These are phyloP conservation scores for Tarsius wallacei DNA, from an alignment of 2,797 vertebrate species.

Conservation along the genomic window DNA sequence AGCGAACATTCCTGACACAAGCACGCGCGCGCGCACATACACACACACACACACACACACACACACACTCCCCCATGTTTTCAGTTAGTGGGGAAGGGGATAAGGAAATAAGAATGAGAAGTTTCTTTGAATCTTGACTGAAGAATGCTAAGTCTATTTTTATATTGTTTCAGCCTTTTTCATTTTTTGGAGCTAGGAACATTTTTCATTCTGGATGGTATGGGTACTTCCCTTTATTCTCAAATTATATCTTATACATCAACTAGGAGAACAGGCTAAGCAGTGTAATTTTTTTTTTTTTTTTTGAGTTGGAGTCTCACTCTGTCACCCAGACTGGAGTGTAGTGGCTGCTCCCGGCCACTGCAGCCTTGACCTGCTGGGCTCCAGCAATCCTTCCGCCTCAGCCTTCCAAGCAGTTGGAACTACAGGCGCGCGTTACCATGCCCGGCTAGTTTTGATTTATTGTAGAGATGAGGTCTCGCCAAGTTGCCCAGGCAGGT, in stretches of 20 bases:
- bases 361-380: too few species aligned
- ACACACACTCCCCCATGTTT: neutral
- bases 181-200: neutral
- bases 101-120: neutral
- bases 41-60: neutral
- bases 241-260: neutral
- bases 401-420: too few species aligned
- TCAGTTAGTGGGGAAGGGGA: neutral
- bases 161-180: neutral
- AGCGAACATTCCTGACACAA: neutral
- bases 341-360: too few species aligned
- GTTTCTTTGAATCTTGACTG: neutral
- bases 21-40: neutral
- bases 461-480: too few species aligned
- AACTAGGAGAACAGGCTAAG: neutral
- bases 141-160: neutral
- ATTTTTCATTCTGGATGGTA: neutral
- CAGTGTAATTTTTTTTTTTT: too few species aligned
- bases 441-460: too few species aligned
- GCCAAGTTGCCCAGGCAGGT: too few species aligned
- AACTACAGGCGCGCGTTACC: too few species aligned
- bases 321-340: too few species aligned
- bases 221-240: conserved; percentile 3
- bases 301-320: neutral
- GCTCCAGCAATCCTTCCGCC: too few species aligned